These are phyloP conservation scores for Sprattus sprattus DNA, from an alignment of 2,113 vertebrate genomes.

Conservation along the genomic window DNA sequence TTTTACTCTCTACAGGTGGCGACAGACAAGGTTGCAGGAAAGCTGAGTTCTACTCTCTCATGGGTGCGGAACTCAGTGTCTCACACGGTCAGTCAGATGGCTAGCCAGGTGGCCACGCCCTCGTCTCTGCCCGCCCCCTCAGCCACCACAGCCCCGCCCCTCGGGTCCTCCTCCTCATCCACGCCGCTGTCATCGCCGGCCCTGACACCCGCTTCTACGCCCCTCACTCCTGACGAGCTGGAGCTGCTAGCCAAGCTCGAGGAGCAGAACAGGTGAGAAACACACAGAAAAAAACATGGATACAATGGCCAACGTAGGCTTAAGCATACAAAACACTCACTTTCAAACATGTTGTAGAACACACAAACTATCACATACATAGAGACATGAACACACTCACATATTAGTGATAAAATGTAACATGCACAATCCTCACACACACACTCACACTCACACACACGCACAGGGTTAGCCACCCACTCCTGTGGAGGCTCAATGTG, in stretches of 20 bases:
- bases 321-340: too few relatives aligned
- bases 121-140: conserved; percentile 82
- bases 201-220: conserved; percentile 82
- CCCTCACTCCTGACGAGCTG: conserved; percentile 91
- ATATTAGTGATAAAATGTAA: neutral
- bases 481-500: neutral
- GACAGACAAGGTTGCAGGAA: conserved; percentile 97
- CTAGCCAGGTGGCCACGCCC: conserved; percentile 96
- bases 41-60: conserved; percentile 99
- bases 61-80: conserved; percentile 99
- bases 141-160: conserved; percentile 72
- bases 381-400: neutral
- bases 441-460: neutral
- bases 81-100: conserved; percentile 98
- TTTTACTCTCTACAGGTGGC: conserved; percentile 82
- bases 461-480: neutral
- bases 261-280: conserved; percentile 93
- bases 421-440: neutral
- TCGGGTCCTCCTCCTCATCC: conserved; percentile 73
- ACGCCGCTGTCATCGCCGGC: conserved; percentile 82
- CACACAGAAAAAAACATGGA: neutral
- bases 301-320: neutral
- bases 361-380: too few relatives aligned
- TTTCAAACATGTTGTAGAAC: too few relatives aligned
- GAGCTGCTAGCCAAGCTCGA: conserved; percentile 93